Evolutionary conservation across 1,140 invertebrate genomes (phyloP).

Genomic region (Tetragnatha versicolor): DNA sequence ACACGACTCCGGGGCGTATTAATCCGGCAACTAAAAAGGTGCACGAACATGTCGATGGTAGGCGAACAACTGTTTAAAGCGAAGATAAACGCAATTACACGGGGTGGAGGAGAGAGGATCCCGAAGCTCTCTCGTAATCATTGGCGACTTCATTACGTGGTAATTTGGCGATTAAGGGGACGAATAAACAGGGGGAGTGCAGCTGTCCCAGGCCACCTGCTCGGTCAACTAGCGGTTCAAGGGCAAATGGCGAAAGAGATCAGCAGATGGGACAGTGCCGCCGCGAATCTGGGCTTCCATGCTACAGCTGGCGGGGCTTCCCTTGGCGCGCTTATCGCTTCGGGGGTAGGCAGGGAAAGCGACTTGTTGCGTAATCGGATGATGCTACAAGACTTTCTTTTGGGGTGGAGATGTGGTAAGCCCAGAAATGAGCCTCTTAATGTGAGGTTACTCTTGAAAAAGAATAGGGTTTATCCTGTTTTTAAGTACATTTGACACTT

Average conservation of each 20-base stretch:
- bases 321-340: too few relatives aligned
- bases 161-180: slow-evolving; percentile 53
- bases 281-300: slow-evolving; percentile 26
- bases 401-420: too few relatives aligned
- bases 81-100: slow-evolving; percentile 35
- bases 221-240: slow-evolving; percentile 53
- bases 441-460: too few relatives aligned
- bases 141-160: slow-evolving; percentile 55
- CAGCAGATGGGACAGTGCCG: slow-evolving; percentile 11
- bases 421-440: too few relatives aligned
- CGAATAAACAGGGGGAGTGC: slow-evolving; percentile 34
- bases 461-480: too few relatives aligned
- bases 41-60: slow-evolving; percentile 17
- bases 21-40: slow-evolving; percentile 12
- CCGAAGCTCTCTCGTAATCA: slow-evolving; percentile 35
- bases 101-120: not conserved
- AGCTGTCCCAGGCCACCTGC: slow-evolving; percentile 18
- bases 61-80: slow-evolving; percentile 28
- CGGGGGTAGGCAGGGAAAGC: too few relatives aligned
- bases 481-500: too few relatives aligned
- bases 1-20: not conserved
- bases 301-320: slow-evolving; percentile 38
- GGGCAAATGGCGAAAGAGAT: slow-evolving; percentile 54
- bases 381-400: too few relatives aligned
- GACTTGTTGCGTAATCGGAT: too few relatives aligned